Evolutionary conservation across 1,140 invertebrate genomes (phyloP), one percentile per base, ranked within the genome.

Genomic region (Cyclina sinensis): DNA sequence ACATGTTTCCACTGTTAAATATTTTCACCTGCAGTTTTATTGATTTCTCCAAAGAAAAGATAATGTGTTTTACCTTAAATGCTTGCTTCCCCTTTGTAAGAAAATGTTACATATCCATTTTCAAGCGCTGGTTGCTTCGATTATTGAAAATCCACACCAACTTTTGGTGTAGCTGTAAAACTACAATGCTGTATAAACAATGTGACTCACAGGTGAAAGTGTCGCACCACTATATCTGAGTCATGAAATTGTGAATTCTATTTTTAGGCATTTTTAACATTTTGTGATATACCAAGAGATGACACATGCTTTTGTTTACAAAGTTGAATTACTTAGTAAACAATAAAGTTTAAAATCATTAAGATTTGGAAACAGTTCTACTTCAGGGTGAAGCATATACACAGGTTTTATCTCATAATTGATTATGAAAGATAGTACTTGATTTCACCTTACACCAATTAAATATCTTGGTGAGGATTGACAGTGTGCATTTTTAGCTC

Each of bases 1-100:
- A 43, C 43, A 43, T 43, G 43, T 14, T 43, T 43, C 4, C 43
- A 43, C 5, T 43, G 4, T 43, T 7, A 14, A 14, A 43, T 18
- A 62, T 62, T 27, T 62, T 62, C 57, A 62, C 57, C 57, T 62
- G 57, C 5, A 4, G n/a, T 62, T 62, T 62, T 62, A 62, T 62
- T 62, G 57, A 62, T 62, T 54, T 27, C 24, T 27, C 24, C 57
- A 62, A 62, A 27, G 57, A 62, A 62, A 1, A 62, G 57, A 62
- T 62, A 62, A 62, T 62, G 2, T 27, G 27, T 21, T 62, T n/a
- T n/a, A 18, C 57, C n/a, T 9, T 24, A 7, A 18, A 27, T 11
- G 57, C 27, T 62, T 62, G 57, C 57, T 24, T 62, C 57, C 57
- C 57, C n/a, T 62, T 9, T 62, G 27, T 62, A 62, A 2, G 9